These are phyloP conservation scores for Dipodomys spectabilis DNA, from an alignment of 2,113 vertebrate species.

Conservation along the genomic window DNA sequence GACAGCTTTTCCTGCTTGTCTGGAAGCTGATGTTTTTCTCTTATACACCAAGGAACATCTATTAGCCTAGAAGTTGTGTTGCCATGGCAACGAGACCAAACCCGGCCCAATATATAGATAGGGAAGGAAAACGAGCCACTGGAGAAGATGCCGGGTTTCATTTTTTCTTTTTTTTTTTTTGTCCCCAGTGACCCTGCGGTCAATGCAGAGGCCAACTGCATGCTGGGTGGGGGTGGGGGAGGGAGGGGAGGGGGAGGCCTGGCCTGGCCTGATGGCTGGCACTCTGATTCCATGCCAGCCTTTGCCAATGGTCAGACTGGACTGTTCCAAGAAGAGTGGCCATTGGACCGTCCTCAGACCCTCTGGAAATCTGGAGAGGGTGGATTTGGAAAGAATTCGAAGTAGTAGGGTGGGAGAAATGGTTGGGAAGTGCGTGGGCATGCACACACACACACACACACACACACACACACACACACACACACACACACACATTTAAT, in stretches of 20 bases:
- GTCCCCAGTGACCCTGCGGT: slow-evolving; percentile 13
- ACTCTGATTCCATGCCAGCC: not conserved
- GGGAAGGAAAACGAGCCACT: slow-evolving; percentile 68
- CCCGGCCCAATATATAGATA: slow-evolving; percentile 55
- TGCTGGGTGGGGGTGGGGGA: rapidly evolving
- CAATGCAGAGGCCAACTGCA: no score
- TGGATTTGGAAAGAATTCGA: not conserved
- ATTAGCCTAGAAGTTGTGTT: slow-evolving; percentile 79
- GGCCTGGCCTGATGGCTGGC: no score
- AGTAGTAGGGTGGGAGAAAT: not conserved
- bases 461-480: not conserved
- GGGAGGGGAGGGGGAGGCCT: no score
- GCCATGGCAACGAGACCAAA: slow-evolving; percentile 81
- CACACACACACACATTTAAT: no score
- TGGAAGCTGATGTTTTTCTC: slow-evolving; percentile 58
- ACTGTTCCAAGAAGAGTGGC: not conserved
- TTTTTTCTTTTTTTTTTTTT: no score
- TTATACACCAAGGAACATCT: slow-evolving; percentile 63
- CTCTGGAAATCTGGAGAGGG: no score
- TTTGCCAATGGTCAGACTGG: not conserved
- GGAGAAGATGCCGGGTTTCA: not conserved
- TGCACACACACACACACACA: not conserved
- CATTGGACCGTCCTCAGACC: not conserved
- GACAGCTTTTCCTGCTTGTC: slow-evolving; percentile 34
- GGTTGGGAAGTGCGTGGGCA: not conserved